Conservation (phyloP, 2,797 vertebrate species). For the Malacoctenus gilli region DNA sequence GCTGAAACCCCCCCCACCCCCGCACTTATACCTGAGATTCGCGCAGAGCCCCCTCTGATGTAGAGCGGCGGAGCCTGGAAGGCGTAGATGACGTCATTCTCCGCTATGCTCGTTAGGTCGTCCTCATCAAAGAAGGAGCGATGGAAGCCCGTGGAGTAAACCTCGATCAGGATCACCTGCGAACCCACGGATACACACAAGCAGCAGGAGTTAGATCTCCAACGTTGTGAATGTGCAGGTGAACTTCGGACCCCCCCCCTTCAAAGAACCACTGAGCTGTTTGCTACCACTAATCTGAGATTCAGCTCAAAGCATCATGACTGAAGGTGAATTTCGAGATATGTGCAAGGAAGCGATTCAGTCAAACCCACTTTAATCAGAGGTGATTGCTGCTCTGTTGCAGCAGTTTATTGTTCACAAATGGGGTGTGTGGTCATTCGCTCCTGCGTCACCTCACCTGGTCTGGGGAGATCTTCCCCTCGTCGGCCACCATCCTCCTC, state of each 20-base stretch:
- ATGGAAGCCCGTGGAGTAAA: slow-evolving; percentile 89
- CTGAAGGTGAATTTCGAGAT: too few species aligned
- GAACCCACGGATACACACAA: slow-evolving; percentile 9
- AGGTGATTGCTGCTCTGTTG: too few species aligned
- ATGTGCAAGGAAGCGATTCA: too few species aligned
- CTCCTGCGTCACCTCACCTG: slow-evolving; percentile 79
- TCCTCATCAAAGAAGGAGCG: slow-evolving; percentile 91
- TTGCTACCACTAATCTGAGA: slow-evolving; percentile 20
- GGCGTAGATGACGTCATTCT: slow-evolving; percentile 89
- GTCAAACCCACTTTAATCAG: too few species aligned
- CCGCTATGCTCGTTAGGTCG: slow-evolving; percentile 84
- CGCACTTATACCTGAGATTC: slow-evolving; percentile 87
- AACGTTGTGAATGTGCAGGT: neutral
- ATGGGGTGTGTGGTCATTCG: neutral
- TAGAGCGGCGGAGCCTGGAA: slow-evolving; percentile 87
- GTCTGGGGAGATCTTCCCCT: slow-evolving; percentile 85
- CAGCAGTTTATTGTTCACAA: too few species aligned
- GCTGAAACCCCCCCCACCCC: slow-evolving; percentile 8
- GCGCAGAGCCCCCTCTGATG: slow-evolving; percentile 76
- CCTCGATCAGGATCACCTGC: slow-evolving; percentile 92
- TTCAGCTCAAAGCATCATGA: too few species aligned
- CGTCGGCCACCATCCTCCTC: slow-evolving; percentile 88
- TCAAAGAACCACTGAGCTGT: neutral
- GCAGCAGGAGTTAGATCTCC: neutral
- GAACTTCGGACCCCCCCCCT: slow-evolving; percentile 20